These are phyloP conservation scores for Acromyrmex echinatior DNA, from an alignment of 1,140 invertebrate species.

Conservation along the genomic window DNA sequence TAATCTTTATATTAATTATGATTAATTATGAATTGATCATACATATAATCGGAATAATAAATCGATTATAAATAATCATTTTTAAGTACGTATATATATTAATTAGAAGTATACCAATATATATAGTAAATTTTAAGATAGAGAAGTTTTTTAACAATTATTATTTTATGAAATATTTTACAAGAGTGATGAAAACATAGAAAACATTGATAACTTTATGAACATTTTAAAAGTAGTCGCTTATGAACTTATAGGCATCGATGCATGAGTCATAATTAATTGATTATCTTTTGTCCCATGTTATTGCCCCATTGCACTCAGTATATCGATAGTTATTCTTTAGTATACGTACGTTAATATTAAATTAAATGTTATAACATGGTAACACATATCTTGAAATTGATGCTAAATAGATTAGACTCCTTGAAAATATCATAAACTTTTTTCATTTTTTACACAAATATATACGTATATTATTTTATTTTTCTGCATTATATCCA, in stretches of 20 bases:
- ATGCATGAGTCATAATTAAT: conserved; percentile 41
- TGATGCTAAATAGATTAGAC: conserved; percentile 54
- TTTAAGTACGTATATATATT: not conserved
- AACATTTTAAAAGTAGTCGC: conserved; percentile 15
- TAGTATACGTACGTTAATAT: not conserved
- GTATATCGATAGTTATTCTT: conserved; percentile 5
- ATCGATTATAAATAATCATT: not conserved
- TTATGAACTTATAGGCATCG: conserved; percentile 25
- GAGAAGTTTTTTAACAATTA: not conserved
- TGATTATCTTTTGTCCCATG: not conserved
- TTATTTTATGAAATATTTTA: not conserved
- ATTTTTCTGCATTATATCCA: conserved; percentile 7
- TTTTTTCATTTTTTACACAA: not conserved
- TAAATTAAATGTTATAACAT: not conserved
- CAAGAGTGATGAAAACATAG: conserved; percentile 27
- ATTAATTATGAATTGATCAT: not conserved
- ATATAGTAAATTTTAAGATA: too few relatives aligned
- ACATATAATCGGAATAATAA: not conserved
- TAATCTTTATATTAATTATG: not conserved
- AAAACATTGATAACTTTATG: conserved; percentile 3
- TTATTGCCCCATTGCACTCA: not conserved
- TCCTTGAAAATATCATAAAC: not conserved
- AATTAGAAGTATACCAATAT: not conserved
- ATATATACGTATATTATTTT: conserved; percentile 1
- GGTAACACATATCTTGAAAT: conserved; percentile 40